phyloP scores from a whole-genome alignment of 2,797 vertebrate genomes.

The Takifugu ocellatus region DNA sequence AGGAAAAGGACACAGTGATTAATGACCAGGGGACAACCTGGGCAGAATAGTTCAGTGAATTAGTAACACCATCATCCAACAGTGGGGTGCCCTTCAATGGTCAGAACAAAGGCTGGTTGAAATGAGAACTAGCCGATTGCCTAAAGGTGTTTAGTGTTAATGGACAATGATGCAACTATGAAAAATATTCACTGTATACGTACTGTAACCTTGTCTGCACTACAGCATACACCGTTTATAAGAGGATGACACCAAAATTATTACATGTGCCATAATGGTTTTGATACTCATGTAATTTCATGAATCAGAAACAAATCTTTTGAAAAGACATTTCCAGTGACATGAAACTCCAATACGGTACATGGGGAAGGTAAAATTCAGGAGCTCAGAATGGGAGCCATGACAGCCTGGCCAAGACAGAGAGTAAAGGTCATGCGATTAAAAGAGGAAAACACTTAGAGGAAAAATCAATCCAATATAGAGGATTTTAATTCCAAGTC shows the following conservation, averaged over 20 bases:
- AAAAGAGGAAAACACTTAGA: constrained; percentile 24
- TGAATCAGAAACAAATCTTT: too few species aligned
- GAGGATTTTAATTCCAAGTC: constrained; percentile 69
- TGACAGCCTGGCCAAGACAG: constrained; percentile 3
- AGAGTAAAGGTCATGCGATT: constrained; percentile 51
- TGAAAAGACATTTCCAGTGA: too few species aligned
- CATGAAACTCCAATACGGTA: neutral
- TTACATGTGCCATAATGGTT: too few species aligned
- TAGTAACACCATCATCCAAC: constrained; percentile 47
- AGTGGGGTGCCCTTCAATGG: constrained; percentile 49
- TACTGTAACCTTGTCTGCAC: constrained; percentile 14
- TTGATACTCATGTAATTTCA: too few species aligned
- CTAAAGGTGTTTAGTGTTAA: constrained; percentile 20
- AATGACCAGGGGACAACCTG: constrained; percentile 68
- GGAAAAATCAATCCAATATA: constrained; percentile 64
- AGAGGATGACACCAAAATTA: too few species aligned
- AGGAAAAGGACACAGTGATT: constrained; percentile 66
- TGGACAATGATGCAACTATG: constrained; percentile 32
- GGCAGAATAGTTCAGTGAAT: constrained; percentile 62
- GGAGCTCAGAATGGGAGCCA: neutral
- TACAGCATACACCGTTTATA: too few species aligned
- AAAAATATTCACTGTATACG: constrained; percentile 33
- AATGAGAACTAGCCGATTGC: constrained; percentile 27
- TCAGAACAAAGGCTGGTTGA: constrained; percentile 35
- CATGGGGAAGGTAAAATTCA: constrained; percentile 21